Evolutionary conservation across 2,113 vertebrate genomes (phyloP).

Genomic region (Melanocharis versteri): DNA sequence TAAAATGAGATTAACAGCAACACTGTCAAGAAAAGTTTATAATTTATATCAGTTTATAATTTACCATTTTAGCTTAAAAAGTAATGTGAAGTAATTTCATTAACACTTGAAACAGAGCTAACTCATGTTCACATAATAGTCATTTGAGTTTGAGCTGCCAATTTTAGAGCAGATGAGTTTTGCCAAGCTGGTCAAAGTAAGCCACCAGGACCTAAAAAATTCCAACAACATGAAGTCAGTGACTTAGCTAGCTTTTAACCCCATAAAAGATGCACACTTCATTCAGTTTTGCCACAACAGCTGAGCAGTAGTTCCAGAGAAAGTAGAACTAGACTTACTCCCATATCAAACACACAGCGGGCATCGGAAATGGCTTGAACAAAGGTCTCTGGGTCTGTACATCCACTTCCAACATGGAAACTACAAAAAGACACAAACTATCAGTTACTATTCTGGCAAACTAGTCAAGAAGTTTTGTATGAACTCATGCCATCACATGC

Average conservation of each 20-base stretch:
- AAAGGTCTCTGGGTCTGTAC: slow-evolving; percentile 88
- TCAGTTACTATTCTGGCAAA: background rate
- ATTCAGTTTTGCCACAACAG: background rate
- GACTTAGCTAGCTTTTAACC: background rate
- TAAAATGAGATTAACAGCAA: slow-evolving; percentile 42
- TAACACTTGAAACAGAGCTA: background rate
- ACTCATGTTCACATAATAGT: background rate
- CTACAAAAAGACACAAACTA: slow-evolving; percentile 56
- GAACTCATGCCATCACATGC: background rate
- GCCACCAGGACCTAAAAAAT: background rate
- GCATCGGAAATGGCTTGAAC: slow-evolving; percentile 90
- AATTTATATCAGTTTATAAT: background rate
- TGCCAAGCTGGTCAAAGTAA: background rate
- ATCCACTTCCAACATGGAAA: slow-evolving; percentile 97
- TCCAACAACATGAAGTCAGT: background rate
- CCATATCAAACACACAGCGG: slow-evolving; percentile 93
- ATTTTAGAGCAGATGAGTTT: background rate
- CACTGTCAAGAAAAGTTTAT: background rate
- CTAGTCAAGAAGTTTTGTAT: background rate
- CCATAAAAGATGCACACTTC: rapidly evolving
- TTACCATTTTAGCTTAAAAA: background rate
- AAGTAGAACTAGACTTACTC: slow-evolving; percentile 75
- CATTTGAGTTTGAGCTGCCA: background rate
- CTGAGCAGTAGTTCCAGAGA: background rate
- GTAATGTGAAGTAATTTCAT: rapidly evolving